Conservation (phyloP, 1,140 invertebrate species). For the Leucophenga varia region DNA sequence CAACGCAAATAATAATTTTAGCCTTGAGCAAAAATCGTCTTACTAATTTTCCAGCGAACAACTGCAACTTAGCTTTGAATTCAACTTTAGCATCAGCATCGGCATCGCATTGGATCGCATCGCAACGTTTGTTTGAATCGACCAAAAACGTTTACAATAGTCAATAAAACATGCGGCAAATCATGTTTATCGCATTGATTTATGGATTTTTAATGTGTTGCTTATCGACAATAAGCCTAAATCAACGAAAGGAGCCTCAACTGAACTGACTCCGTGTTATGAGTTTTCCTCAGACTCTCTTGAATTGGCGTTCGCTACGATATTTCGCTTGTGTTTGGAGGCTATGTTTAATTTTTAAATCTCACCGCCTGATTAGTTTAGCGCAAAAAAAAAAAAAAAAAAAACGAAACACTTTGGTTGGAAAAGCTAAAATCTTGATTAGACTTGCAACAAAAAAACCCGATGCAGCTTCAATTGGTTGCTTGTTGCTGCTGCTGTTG, state of each 20-base stretch:
- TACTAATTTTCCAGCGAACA: background rate
- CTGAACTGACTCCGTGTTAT: background rate
- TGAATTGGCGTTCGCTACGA: conserved; percentile 33
- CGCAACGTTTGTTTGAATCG: too few relatives aligned
- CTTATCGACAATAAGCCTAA: conserved; percentile 52
- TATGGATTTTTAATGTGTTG: conserved; percentile 57
- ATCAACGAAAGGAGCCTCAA: conserved; percentile 31
- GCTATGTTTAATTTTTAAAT: conserved; percentile 52
- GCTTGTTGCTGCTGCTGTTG: too few relatives aligned
- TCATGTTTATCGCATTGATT: conserved; percentile 58
- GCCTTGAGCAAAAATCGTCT: background rate
- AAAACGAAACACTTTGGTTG: background rate
- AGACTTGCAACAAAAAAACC: conserved; percentile 16
- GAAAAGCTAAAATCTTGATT: too few relatives aligned
- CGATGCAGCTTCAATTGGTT: too few relatives aligned
- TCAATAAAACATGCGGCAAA: conserved; percentile 56
- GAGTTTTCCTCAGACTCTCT: too few relatives aligned
- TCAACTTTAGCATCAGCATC: conserved; percentile 15
- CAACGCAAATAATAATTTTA: background rate
- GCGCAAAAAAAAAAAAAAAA: conserved; percentile 14
- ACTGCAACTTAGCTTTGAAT: too few relatives aligned
- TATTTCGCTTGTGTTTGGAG: conserved; percentile 3
- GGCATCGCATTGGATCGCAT: too few relatives aligned
- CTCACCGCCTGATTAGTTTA: conserved; percentile 57
- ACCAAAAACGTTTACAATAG: conserved; percentile 40